These are phyloP conservation scores for Lindbergichthys nudifrons DNA, from an alignment of 2,797 vertebrate genomes.

Conservation along the genomic window DNA sequence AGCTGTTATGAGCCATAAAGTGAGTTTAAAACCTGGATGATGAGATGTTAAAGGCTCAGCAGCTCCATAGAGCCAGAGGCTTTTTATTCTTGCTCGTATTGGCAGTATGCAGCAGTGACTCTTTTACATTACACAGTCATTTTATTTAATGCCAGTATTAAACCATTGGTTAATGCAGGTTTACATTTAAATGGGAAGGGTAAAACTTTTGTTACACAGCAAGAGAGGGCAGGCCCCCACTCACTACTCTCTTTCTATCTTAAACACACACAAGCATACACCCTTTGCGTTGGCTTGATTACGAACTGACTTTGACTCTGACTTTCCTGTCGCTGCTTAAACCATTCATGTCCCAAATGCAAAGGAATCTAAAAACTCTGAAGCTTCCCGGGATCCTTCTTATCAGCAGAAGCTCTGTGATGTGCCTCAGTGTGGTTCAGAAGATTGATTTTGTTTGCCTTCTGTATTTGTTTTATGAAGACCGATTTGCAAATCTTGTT, in stretches of 20 bases:
- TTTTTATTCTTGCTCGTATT: conserved; percentile 7
- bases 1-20: not conserved
- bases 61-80: not conserved
- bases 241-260: not conserved
- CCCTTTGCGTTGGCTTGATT: conserved; percentile 56
- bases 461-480: conserved; percentile 66
- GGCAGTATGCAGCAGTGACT: not conserved
- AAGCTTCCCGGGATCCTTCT: conserved; percentile 50
- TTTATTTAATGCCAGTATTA: conserved; percentile 3
- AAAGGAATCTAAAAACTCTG: conserved; percentile 58
- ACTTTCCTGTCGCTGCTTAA: conserved; percentile 73
- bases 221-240: not conserved
- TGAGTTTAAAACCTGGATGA: not conserved
- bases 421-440: conserved; percentile 13
- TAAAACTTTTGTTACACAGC: conserved; percentile 9
- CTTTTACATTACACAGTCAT: not conserved
- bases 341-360: conserved; percentile 62
- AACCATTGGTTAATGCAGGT: conserved; percentile 23
- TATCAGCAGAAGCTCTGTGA: conserved; percentile 47
- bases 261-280: conserved; percentile 3
- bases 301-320: conserved; percentile 65
- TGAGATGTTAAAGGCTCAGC: not conserved
- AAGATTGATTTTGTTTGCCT: conserved; percentile 12
- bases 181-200: conserved; percentile 15
- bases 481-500: conserved; percentile 74